Percentiles rank a stretch among this genome's conserved stretches.
These are phyloP conservation scores for Sphaeridia pumilis DNA, from an alignment of 2,888 invertebrate genomes.

Conservation along the genomic window DNA sequence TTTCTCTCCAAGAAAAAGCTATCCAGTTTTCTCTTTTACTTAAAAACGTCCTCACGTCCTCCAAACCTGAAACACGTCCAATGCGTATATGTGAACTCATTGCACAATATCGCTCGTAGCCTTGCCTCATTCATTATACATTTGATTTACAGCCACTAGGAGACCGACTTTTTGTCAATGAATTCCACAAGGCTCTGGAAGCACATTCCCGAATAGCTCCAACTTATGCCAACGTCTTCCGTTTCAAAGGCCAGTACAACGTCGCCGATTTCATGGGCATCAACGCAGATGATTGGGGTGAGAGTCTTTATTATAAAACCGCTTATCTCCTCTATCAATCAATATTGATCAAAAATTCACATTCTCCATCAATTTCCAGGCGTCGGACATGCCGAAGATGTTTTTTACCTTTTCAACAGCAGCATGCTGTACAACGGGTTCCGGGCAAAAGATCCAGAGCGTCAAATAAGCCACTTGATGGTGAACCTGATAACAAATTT, in stretches of 20 bases:
- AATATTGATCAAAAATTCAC: no score
- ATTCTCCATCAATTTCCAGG: slow-evolving; percentile 1
- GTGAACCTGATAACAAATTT: slow-evolving; percentile 17
- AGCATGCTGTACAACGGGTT: slow-evolving; percentile 22
- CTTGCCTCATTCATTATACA: no score
- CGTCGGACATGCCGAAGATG: slow-evolving; percentile 18
- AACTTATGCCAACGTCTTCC: slow-evolving; percentile 26
- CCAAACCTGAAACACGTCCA: no score
- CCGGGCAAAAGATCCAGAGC: slow-evolving; percentile 18
- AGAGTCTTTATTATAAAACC: background rate
- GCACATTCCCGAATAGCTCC: slow-evolving; percentile 29
- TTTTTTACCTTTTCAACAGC: slow-evolving; percentile 23
- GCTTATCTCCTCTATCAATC: background rate
- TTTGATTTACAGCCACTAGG: no score
- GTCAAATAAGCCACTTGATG: slow-evolving; percentile 11
- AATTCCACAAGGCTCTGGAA: slow-evolving; percentile 26
- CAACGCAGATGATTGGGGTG: slow-evolving; percentile 24
- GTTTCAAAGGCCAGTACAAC: slow-evolving; percentile 25
- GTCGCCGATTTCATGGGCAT: slow-evolving; percentile 20
- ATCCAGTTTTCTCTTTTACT: no score
- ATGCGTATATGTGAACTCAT: no score
- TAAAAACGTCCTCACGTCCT: no score
- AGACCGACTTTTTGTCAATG: slow-evolving; percentile 23
- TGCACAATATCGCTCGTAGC: no score
- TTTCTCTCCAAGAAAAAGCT: no score